Base-by-base conservation (phyloP, 2,888 invertebrate genomes). In the Rotaria socialis region DNA sequence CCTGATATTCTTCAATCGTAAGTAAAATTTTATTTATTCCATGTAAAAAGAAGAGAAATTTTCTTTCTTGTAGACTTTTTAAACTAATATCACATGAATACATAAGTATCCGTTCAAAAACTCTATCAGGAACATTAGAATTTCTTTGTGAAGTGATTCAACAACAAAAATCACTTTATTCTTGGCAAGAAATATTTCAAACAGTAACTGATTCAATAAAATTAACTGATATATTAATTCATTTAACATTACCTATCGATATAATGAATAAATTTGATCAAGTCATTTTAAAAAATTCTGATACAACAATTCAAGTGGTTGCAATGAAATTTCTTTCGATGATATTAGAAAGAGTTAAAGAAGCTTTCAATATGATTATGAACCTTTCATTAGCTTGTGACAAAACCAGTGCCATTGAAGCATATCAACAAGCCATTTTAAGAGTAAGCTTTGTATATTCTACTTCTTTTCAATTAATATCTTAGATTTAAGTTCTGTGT, bases 141-240 rank as follows among this genome's bases (percentile, higher is more conserved):
- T 80, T 80, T 80, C 47, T 80, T 47, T 80, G 43, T 47, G 80
- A 80, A 80, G 11, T 80, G 11, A 24, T 80, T 80, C 80, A 80
- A 80, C 80, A 80, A 80, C 80, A 80, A 22, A 80, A 80, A 80
- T 0, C 80, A 43, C 7, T 80, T 0, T 10, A 80, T 10, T 4
- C 22, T 19, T 80, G 80, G 80, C n/a, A 47, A 4, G 80, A 43
- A 47, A 22, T 80, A 43, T 80, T 80, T 80, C 43, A 80, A 80
- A 47, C 43, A 47, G n/a, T 22, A 24, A 47, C 22, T 35, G 80
- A 80, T 80, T n/a, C 80, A 43, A 47, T 80, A 0, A 80, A 47
- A 80, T 80, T 80, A 80, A 47, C 80, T 5, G 80, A 80, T n/a
- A 80, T 80, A 43, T 47, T 80, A 24, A 80, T 80, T 24, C 47